Conservation (phyloP, 2,797 vertebrate genomes). For the Scarus forsteni region DNA sequence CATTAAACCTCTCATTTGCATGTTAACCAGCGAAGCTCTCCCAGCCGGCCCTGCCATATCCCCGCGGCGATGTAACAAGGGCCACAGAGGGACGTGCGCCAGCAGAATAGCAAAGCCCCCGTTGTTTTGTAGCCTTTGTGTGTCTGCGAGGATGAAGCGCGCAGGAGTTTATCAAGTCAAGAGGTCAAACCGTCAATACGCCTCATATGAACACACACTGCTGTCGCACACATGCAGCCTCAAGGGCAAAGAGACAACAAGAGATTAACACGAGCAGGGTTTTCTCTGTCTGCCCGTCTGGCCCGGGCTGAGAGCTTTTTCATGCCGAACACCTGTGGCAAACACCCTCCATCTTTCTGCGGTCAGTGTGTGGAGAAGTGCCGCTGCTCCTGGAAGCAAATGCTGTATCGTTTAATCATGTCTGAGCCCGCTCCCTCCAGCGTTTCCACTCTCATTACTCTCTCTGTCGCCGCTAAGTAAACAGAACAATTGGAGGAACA, state of each 20-base stretch:
- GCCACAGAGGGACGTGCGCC: slow-evolving; percentile 59
- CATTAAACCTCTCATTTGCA: slow-evolving; percentile 81
- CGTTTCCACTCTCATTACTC: slow-evolving; percentile 38
- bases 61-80: slow-evolving; percentile 54
- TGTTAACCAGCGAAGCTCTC: slow-evolving; percentile 74
- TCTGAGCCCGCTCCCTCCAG: slow-evolving; percentile 3
- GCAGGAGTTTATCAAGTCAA: slow-evolving; percentile 70
- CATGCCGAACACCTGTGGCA: slow-evolving; percentile 53
- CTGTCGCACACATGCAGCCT: slow-evolving; percentile 37
- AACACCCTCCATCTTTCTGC: slow-evolving; percentile 33
- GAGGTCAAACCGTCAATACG: slow-evolving; percentile 71
- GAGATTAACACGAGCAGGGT: slow-evolving; percentile 31
- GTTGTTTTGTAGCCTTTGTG: slow-evolving; percentile 51
- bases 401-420: slow-evolving; percentile 25
- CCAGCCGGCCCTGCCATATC: slow-evolving; percentile 5
- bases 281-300: slow-evolving; percentile 53
- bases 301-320: slow-evolving; percentile 29
- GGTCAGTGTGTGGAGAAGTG: slow-evolving; percentile 12
- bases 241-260: slow-evolving; percentile 41
- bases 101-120: slow-evolving; percentile 47
- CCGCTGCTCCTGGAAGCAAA: slow-evolving; percentile 8
- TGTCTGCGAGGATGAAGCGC: slow-evolving; percentile 63
- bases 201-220: slow-evolving; percentile 48
- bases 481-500: slow-evolving; percentile 42
- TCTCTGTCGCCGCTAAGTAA: slow-evolving; percentile 49